A percentile compares a stretch with the other conserved stretches of the same genome.
Conservation (phyloP, 2,113 vertebrate genomes). For the Plotosus lineatus region DNA sequence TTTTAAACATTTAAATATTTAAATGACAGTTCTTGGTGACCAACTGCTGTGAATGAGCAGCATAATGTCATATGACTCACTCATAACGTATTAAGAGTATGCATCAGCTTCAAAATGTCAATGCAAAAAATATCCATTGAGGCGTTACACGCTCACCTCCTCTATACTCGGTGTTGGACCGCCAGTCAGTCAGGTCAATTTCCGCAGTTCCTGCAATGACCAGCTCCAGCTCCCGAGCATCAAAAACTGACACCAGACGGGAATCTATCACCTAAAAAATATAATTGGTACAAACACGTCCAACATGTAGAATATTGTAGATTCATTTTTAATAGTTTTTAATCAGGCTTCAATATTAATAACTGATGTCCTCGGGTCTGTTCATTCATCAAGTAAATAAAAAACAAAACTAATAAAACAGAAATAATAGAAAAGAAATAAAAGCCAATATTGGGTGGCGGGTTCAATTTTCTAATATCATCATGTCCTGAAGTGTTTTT, state of each 20-base stretch:
- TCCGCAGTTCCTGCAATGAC: constrained; percentile 97
- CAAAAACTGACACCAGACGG: constrained; percentile 94
- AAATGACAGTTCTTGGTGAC: constrained; percentile 2
- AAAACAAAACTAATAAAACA: neutral
- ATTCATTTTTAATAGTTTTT: neutral
- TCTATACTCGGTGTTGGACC: constrained; percentile 94
- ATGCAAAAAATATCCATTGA: neutral
- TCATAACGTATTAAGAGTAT: neutral
- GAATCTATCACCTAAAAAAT: constrained; percentile 89
- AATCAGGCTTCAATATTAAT: neutral
- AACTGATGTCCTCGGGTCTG: neutral
- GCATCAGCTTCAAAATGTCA: neutral
- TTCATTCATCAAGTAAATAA: neutral
- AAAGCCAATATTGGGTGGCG: neutral
- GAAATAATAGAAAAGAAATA: neutral
- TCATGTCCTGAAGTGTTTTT: neutral
- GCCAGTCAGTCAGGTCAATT: constrained; percentile 94
- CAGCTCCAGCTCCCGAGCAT: constrained; percentile 94
- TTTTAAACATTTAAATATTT: neutral
- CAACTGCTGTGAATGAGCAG: neutral
- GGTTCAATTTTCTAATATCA: neutral
- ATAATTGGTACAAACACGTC: neutral
- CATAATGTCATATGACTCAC: neutral
- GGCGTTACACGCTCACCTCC: constrained; percentile 79
- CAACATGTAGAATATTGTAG: neutral